Base-by-base conservation (phyloP, 1,140 invertebrate species). In the Eufriesea mexicana region DNA sequence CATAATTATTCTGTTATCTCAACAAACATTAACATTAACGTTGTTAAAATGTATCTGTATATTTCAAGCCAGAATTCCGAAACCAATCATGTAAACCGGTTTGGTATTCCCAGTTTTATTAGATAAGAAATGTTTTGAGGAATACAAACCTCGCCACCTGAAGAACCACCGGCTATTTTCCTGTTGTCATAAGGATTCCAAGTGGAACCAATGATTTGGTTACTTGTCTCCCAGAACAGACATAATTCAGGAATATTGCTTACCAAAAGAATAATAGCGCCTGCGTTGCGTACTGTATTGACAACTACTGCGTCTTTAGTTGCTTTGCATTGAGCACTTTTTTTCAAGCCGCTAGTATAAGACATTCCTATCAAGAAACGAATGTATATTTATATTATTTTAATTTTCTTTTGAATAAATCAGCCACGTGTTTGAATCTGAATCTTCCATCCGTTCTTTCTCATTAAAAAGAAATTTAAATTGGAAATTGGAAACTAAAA, bases 241-340 rank as follows among this genome's bases (percentile, higher is more conserved):
- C 97, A 98, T n/a, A 98, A 94, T 92, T 99, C 98, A 5, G 98
- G 98, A 2, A 98, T 97, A 92, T 99, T 99, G 25, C 98, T 98
- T 0, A 98, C 96, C n/a, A 96, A 95, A 18, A 99, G 92, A 7
- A 97, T 96, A 86, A 99, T 98, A 23, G 97, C 98, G n/a, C 98
- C 98, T 57, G 97, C 96, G 61, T 96, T 92, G 86, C 96, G 95
- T 25, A 97, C 95, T 23, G 95, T 94, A 45, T 92, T 93, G 0
- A 99, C 96, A 16, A 96, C 95, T 6, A 96, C 95, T 1, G 97
- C 97, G 93, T 99, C 97, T 57, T 95, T 92, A 47, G 94, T 92
- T 1, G 97, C 97, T 57, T 95, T 96, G 66, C 95, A 92, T 42
- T 94, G 91, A 80, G 90, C 94, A 9, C 95, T 73, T 2, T 86